These are phyloP conservation scores for Tachina grossa DNA, from an alignment of 2,888 invertebrate genomes.

Conservation along the genomic window DNA sequence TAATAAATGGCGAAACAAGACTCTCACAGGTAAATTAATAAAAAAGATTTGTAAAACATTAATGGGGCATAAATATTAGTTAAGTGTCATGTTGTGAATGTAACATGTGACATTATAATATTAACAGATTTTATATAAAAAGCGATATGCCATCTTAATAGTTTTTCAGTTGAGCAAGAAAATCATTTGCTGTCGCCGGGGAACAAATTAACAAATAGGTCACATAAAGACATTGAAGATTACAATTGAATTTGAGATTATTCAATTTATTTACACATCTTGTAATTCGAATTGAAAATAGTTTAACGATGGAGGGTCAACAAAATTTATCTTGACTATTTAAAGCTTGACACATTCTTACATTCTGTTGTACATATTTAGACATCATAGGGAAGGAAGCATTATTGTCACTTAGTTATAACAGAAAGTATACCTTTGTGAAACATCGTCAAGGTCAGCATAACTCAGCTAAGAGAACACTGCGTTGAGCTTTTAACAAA, in stretches of 20 bases:
- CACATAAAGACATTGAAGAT: not conserved
- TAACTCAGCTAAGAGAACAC: too few relatives aligned
- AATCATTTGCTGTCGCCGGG: constrained; percentile 6
- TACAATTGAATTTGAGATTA: not conserved
- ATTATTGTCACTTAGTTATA: too few relatives aligned
- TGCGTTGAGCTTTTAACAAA: too few relatives aligned
- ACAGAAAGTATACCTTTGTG: too few relatives aligned
- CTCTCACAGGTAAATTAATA: constrained; percentile 41
- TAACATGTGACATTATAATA: constrained; percentile 31
- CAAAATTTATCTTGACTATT: too few relatives aligned
- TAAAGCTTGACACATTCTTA: too few relatives aligned
- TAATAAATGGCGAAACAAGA: constrained; percentile 19
- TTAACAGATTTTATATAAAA: constrained; percentile 27
- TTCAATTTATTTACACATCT: not conserved
- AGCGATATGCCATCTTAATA: not conserved
- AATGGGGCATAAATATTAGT: constrained; percentile 52
- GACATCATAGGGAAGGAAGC: too few relatives aligned
- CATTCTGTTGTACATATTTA: too few relatives aligned
- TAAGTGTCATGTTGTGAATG: constrained; percentile 41
- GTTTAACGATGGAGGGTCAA: too few relatives aligned
- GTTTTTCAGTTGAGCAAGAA: not conserved
- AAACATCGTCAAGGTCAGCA: too few relatives aligned
- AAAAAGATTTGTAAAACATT: constrained; percentile 39
- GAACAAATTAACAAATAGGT: not conserved
- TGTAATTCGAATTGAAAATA: too few relatives aligned